phyloP scores from a whole-genome alignment of 2,113 vertebrate species.

The Thinocorus orbignyianus region DNA sequence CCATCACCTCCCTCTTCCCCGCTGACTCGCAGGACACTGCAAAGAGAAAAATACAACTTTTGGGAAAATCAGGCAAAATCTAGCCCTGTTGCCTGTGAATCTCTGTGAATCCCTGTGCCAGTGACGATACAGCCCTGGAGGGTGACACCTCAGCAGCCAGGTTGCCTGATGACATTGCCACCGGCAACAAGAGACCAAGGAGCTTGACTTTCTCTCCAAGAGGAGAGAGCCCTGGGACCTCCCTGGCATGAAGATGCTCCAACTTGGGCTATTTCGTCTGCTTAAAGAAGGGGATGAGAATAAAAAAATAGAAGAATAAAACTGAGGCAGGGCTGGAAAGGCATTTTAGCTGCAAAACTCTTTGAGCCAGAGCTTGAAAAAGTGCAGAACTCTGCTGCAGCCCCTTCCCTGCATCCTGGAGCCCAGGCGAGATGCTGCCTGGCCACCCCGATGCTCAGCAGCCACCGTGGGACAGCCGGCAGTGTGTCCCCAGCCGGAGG shows the following conservation, averaged over 20 bases:
- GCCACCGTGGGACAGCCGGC: fast-evolving
- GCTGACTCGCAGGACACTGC: background rate
- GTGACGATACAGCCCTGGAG: background rate
- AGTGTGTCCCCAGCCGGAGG: background rate
- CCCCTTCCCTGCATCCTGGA: background rate
- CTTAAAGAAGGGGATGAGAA: background rate
- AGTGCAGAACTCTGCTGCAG: fast-evolving
- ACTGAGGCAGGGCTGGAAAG: background rate
- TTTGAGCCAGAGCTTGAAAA: background rate
- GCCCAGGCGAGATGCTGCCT: background rate
- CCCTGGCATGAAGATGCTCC: background rate
- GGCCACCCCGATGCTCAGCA: fast-evolving
- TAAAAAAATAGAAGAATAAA: too few species aligned
- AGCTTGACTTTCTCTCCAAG: background rate
- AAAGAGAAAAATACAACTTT: fast-evolving
- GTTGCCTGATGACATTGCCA: background rate
- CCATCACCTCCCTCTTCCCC: background rate
- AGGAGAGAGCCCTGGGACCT: background rate
- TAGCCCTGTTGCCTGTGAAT: background rate
- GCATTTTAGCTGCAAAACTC: background rate
- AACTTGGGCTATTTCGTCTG: fast-evolving
- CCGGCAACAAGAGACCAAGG: background rate
- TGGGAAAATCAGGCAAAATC: background rate
- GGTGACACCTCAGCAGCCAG: background rate
- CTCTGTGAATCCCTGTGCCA: fast-evolving